A percentile compares a stretch with the other conserved stretches of the same genome.
These are phyloP conservation scores for Stegodyphus dumicola DNA, from an alignment of 1,140 invertebrate genomes.

Conservation along the genomic window DNA sequence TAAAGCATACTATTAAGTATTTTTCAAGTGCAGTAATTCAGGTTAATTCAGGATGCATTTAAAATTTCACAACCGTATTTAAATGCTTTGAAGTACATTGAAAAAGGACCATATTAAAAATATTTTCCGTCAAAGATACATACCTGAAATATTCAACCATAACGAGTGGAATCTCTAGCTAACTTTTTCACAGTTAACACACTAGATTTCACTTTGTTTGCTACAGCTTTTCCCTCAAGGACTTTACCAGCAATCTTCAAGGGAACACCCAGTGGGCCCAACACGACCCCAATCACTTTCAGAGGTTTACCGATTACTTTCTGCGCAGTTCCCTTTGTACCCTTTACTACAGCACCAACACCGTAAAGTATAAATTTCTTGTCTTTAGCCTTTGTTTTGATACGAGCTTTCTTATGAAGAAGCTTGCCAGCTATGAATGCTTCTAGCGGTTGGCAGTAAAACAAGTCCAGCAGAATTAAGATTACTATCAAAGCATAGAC, in stretches of 20 bases:
- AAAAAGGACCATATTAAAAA: too few species aligned
- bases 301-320: slow-evolving; percentile 12
- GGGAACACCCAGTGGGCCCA: slow-evolving; percentile 31
- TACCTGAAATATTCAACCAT: slow-evolving; percentile 1
- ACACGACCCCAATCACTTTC: slow-evolving; percentile 19
- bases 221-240: slow-evolving; percentile 8
- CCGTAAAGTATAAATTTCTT: slow-evolving; percentile 17
- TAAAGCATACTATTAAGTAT: too few species aligned
- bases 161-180: slow-evolving; percentile 38
- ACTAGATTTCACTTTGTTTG: slow-evolving; percentile 13
- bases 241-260: background rate
- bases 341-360: slow-evolving; percentile 9
- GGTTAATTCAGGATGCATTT: too few species aligned
- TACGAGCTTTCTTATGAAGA: background rate
- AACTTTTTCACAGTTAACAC: slow-evolving; percentile 38
- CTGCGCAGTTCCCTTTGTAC: slow-evolving; percentile 4
- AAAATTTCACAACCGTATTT: too few species aligned
- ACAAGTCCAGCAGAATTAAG: background rate
- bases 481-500: background rate
- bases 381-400: slow-evolving; percentile 6
- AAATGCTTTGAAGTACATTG: too few species aligned
- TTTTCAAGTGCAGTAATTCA: too few species aligned
- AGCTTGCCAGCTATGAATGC: background rate
- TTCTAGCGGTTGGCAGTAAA: slow-evolving; percentile 13
- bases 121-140: too few species aligned